Evolutionary conservation across 2,888 invertebrate species (phyloP).

Genomic region (Melanotus villosus): DNA sequence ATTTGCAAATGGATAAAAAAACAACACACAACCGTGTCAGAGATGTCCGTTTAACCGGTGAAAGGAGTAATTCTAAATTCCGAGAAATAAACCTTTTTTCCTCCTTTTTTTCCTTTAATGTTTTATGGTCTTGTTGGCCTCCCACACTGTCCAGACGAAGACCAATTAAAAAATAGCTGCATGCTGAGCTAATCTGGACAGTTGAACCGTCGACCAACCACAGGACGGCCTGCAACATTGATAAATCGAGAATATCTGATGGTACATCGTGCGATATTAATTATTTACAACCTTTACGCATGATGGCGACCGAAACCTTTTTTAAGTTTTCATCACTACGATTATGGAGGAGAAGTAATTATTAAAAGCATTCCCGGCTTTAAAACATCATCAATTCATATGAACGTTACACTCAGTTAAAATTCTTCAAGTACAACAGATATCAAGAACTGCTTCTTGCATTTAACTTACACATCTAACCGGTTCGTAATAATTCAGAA

Average conservation of each 20-base stretch:
- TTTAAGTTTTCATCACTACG: background rate
- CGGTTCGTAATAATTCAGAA: no score
- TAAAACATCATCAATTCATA: no score
- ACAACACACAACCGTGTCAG: no score
- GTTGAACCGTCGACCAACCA: constrained; percentile 63
- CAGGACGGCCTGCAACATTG: constrained; percentile 57
- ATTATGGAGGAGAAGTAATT: no score
- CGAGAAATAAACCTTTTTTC: constrained; percentile 14
- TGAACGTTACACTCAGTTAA: no score
- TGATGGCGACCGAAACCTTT: constrained; percentile 10
- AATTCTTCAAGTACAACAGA: no score
- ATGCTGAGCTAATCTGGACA: constrained; percentile 61
- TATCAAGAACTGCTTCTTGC: no score
- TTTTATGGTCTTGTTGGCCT: constrained; percentile 49
- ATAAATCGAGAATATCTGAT: constrained; percentile 56
- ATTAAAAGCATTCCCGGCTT: no score
- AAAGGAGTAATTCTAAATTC: constrained; percentile 29
- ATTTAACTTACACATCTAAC: no score
- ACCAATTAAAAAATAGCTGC: constrained; percentile 68
- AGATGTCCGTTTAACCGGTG: background rate
- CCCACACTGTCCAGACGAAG: constrained; percentile 58
- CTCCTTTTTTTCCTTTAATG: constrained; percentile 31
- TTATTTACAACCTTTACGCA: constrained; percentile 11
- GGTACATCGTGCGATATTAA: constrained; percentile 25
- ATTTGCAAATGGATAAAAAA: no score